Percentiles rank a stretch among this genome's conserved stretches.
These are phyloP conservation scores for Synergus umbraculus DNA, from an alignment of 2,888 invertebrate species.

Conservation along the genomic window DNA sequence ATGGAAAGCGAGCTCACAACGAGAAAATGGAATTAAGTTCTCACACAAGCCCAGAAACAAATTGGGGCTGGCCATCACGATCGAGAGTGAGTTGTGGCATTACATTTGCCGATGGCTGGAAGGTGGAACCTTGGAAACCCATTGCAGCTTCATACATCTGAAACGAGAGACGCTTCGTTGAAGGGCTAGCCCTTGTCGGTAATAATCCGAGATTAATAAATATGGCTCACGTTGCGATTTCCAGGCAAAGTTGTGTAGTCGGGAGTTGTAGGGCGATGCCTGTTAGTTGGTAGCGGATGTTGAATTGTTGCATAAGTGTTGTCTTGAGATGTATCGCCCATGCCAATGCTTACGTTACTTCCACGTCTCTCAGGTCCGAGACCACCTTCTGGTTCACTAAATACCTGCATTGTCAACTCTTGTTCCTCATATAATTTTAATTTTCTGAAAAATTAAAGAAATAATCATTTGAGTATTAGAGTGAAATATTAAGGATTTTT, in stretches of 20 bases:
- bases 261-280: slow-evolving; percentile 75
- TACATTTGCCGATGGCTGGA: slow-evolving; percentile 74
- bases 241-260: slow-evolving; percentile 79
- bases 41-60: slow-evolving; percentile 82
- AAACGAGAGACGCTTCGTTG: slow-evolving; percentile 53
- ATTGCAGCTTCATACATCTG: slow-evolving; percentile 82
- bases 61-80: slow-evolving; percentile 81
- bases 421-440: slow-evolving; percentile 94
- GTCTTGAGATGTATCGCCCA: slow-evolving; percentile 79
- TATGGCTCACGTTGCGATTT: slow-evolving; percentile 78
- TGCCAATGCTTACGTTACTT: slow-evolving; percentile 78
- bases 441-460: slow-evolving; percentile 80
- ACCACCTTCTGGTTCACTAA: slow-evolving; percentile 86
- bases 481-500: neutral
- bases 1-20: slow-evolving; percentile 55
- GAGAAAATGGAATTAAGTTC: slow-evolving; percentile 57
- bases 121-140: slow-evolving; percentile 81
- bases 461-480: neutral
- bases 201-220: slow-evolving; percentile 12
- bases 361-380: slow-evolving; percentile 78
- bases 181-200: neutral
- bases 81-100: slow-evolving; percentile 79
- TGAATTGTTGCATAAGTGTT: slow-evolving; percentile 91
- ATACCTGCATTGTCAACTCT: slow-evolving; percentile 95
- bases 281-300: slow-evolving; percentile 79